Conservation (phyloP, 2,113 vertebrate species). For the Neoarius graeffei region DNA sequence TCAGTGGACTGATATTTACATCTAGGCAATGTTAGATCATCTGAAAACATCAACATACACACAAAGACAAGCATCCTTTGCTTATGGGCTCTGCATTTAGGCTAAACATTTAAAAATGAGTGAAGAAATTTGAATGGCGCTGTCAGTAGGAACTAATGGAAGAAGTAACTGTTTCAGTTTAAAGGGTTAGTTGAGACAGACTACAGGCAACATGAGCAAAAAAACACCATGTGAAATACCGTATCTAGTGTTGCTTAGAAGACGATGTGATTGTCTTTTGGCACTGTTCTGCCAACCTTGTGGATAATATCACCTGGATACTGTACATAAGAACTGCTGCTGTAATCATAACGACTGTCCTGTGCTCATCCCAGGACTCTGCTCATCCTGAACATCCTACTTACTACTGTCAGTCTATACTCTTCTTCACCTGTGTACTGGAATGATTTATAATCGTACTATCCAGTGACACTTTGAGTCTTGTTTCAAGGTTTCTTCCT, state of each 20-base stretch:
- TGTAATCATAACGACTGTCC: background rate
- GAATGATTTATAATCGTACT: background rate
- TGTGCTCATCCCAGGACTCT: background rate
- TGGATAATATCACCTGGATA: background rate
- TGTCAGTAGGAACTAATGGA: background rate
- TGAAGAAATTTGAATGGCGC: background rate
- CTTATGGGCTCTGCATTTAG: constrained; percentile 3
- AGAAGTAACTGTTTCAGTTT: background rate
- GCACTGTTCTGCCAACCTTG: too few relatives aligned
- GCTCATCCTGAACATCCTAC: background rate
- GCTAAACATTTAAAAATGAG: constrained; percentile 35
- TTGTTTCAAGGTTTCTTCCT: too few relatives aligned
- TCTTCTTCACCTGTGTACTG: background rate
- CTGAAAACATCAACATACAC: background rate
- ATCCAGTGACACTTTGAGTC: background rate
- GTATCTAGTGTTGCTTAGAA: background rate
- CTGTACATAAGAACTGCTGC: background rate
- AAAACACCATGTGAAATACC: background rate
- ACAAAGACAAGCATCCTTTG: constrained; percentile 12
- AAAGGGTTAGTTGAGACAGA: constrained; percentile 7
- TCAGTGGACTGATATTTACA: constrained; percentile 1
- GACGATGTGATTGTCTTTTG: background rate
- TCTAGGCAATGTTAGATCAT: constrained; percentile 32
- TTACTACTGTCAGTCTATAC: background rate
- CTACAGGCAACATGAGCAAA: background rate